Evolutionary conservation across 2,888 invertebrate genomes (phyloP).

Genomic region (Rhogogaster chlorosoma): DNA sequence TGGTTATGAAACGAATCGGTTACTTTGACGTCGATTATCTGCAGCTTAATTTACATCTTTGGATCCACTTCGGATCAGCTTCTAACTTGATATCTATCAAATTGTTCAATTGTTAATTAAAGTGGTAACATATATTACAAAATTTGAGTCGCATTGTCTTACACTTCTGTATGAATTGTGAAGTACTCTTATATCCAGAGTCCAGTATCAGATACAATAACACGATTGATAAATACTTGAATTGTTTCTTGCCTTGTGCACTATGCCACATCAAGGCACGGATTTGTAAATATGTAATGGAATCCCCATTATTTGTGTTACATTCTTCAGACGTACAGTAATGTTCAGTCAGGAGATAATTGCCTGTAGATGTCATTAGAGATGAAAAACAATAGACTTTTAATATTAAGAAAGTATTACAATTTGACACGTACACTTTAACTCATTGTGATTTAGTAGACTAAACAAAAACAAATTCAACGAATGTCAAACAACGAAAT

Average conservation of each 20-base stretch:
- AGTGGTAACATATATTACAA: neutral
- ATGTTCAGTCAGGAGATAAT: neutral
- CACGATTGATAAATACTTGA: neutral
- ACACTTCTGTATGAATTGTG: neutral
- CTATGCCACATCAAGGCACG: neutral
- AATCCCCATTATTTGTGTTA: neutral
- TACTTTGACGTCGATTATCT: neutral
- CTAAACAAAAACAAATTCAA: neutral
- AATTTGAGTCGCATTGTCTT: neutral
- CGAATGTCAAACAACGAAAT: neutral
- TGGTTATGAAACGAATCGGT: neutral
- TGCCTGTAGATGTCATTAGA: neutral
- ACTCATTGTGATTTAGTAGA: neutral
- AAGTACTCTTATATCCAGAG: neutral
- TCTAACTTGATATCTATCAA: neutral
- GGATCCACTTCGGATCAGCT: neutral
- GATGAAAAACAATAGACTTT: neutral
- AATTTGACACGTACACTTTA: neutral
- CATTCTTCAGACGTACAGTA: neutral
- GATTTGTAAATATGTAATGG: neutral
- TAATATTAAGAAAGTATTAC: neutral
- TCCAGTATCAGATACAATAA: conserved; percentile 17
- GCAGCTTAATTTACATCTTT: neutral
- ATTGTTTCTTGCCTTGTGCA: neutral
- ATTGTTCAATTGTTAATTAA: neutral